These are phyloP conservation scores for Papilio machaon DNA, from an alignment of 1,140 invertebrate genomes.

Conservation along the genomic window DNA sequence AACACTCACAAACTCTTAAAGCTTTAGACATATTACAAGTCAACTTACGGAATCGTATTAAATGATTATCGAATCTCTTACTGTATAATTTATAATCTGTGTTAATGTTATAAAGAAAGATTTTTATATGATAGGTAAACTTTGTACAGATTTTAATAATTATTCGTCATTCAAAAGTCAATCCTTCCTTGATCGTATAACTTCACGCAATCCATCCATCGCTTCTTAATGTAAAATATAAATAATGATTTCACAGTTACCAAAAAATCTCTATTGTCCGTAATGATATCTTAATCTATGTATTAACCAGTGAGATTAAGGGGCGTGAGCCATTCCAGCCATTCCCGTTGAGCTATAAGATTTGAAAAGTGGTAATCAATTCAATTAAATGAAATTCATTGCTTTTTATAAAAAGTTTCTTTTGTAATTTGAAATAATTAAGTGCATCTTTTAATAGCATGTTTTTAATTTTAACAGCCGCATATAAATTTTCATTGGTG, in stretches of 20 bases:
- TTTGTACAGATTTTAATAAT: too few species aligned
- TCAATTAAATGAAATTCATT: background rate
- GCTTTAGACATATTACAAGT: background rate
- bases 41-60: constrained; percentile 1
- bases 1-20: background rate
- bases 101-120: background rate
- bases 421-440: background rate
- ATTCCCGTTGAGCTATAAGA: too few species aligned
- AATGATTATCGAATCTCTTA: background rate
- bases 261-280: too few species aligned
- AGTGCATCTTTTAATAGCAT: background rate
- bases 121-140: too few species aligned
- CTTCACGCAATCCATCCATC: too few species aligned
- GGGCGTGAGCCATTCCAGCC: too few species aligned
- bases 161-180: too few species aligned
- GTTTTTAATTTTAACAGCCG: background rate
- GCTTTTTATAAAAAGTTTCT: background rate
- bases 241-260: too few species aligned
- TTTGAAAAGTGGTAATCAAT: background rate
- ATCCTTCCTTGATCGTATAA: too few species aligned
- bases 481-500: constrained; percentile 16
- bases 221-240: too few species aligned
- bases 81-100: background rate
- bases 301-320: background rate
- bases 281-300: too few species aligned